These are phyloP conservation scores for Sinocyclocheilus maitianheensis DNA, from an alignment of 2,113 vertebrate genomes.

Conservation along the genomic window DNA sequence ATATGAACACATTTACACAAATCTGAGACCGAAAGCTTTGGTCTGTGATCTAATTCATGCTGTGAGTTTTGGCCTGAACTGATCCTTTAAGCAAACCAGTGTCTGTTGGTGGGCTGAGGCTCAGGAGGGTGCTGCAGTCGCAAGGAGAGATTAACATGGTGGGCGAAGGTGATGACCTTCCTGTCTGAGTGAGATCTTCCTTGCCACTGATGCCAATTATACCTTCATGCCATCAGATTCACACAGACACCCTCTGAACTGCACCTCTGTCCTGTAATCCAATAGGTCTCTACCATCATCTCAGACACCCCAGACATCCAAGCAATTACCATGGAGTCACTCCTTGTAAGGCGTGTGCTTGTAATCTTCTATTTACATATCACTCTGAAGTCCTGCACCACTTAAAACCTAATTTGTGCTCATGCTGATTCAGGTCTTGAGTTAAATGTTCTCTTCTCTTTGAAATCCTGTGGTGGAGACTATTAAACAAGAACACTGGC, in stretches of 20 bases:
- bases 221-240: conserved; percentile 51
- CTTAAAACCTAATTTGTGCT: conserved; percentile 23
- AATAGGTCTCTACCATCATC: conserved; percentile 11
- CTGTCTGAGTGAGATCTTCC: conserved; percentile 57
- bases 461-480: neutral
- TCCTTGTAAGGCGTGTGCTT: conserved; percentile 44
- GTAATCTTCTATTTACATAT: conserved; percentile 71
- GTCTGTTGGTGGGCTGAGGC: conserved; percentile 32
- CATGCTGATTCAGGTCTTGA: conserved; percentile 18
- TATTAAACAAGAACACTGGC: conserved; percentile 8
- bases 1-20: conserved; percentile 29
- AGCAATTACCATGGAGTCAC: conserved; percentile 68
- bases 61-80: conserved; percentile 16
- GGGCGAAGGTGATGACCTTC: conserved; percentile 65
- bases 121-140: conserved; percentile 46
- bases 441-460: conserved; percentile 36
- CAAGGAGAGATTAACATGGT: conserved; percentile 62
- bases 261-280: conserved; percentile 44
- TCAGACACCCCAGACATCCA: conserved; percentile 53
- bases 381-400: conserved; percentile 48
- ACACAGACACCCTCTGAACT: conserved; percentile 46
- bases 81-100: conserved; percentile 15
- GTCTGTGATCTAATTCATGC: conserved; percentile 6
- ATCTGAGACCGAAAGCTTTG: neutral
- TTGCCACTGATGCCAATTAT: conserved; percentile 67